phyloP scores from a whole-genome alignment of 2,113 vertebrate genomes.

The Columba livia region DNA sequence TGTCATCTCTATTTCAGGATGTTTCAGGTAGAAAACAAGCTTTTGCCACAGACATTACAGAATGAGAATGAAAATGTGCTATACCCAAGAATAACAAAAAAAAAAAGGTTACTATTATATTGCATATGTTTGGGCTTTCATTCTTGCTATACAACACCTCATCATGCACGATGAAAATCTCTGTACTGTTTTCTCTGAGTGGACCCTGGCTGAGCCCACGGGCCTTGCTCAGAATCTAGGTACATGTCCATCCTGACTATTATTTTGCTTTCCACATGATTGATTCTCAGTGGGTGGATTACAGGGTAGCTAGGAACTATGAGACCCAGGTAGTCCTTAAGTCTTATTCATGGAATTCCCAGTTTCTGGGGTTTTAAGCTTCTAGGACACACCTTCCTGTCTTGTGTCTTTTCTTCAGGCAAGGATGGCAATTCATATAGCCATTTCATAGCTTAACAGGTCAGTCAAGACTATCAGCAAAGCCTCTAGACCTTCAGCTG shows the following conservation, averaged over 20 bases:
- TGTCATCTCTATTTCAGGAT: background rate
- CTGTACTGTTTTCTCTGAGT: background rate
- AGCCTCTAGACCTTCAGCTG: background rate
- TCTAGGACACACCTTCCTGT: background rate
- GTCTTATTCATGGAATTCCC: background rate
- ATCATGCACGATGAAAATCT: background rate
- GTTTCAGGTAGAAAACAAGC: background rate
- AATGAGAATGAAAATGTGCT: background rate
- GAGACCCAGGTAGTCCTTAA: background rate
- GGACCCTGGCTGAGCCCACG: background rate
- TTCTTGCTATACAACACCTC: background rate
- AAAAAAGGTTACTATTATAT: background rate
- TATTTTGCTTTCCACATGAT: background rate
- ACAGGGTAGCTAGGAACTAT: background rate
- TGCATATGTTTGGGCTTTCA: background rate
- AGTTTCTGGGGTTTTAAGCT: background rate
- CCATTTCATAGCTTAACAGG: background rate
- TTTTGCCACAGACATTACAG: background rate
- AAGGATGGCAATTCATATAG: background rate
- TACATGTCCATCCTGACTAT: background rate
- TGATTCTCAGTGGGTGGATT: background rate
- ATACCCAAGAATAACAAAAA: background rate
- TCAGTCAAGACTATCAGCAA: background rate
- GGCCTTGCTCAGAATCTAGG: background rate
- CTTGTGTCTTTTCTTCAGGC: background rate